Percentiles rank a stretch among this genome's conserved stretches.
These are phyloP conservation scores for Arnoldichthys spilopterus DNA, from an alignment of 2,797 vertebrate genomes.

Conservation along the genomic window DNA sequence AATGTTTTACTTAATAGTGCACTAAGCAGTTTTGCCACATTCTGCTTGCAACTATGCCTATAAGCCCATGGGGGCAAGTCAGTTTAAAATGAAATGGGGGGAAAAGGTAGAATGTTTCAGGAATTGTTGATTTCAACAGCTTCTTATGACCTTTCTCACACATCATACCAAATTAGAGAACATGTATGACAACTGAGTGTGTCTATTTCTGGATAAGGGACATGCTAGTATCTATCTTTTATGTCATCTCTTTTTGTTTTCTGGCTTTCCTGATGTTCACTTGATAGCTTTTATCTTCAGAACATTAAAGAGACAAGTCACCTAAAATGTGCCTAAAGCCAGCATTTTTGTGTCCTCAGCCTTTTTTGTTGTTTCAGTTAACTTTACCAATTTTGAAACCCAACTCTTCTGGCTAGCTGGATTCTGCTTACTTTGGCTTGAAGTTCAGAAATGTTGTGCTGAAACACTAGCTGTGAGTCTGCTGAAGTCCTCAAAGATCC, in stretches of 20 bases:
- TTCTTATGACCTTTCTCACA: neutral
- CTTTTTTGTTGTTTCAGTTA: neutral
- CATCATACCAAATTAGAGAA: neutral
- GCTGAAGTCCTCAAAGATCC: constrained; percentile 23
- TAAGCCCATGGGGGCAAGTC: neutral
- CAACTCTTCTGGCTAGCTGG: constrained; percentile 14
- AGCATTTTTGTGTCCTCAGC: neutral
- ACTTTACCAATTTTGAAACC: neutral
- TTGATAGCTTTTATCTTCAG: neutral
- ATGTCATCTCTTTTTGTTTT: neutral
- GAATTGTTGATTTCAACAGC: neutral
- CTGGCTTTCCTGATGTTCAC: neutral
- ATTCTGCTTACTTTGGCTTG: constrained; percentile 21
- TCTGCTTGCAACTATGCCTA: neutral
- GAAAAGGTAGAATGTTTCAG: neutral
- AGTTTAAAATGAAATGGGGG: neutral
- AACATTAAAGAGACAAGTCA: neutral
- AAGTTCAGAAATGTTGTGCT: constrained; percentile 19
- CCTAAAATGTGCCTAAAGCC: neutral
- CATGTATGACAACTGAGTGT: neutral
- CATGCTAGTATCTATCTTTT: neutral
- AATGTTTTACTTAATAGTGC: constrained; percentile 11
- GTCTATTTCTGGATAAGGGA: constrained; percentile 7
- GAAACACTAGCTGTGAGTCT: constrained; percentile 25
- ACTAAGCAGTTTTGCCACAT: constrained; percentile 11